Conservation (phyloP, 2,113 vertebrate genomes). For the Nibea coibor region DNA sequence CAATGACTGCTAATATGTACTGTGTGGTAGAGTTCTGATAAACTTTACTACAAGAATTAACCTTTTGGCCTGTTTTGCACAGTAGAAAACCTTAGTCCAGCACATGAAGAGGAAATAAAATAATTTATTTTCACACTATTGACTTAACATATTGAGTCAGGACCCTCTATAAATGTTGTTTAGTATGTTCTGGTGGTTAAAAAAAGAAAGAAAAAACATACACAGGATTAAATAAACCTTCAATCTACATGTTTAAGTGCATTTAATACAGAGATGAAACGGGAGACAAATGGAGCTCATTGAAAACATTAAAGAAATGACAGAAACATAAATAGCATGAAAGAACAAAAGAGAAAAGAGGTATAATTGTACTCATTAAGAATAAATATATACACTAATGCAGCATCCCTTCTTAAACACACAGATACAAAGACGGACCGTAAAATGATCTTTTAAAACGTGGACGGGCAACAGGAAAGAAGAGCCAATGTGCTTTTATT, state of each 20-base stretch:
- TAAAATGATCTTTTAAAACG: slow-evolving; percentile 45
- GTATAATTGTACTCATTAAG: slow-evolving; percentile 49
- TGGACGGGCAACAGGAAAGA: slow-evolving; percentile 9
- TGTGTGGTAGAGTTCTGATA: neutral
- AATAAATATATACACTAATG: slow-evolving; percentile 75
- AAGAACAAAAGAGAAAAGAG: neutral
- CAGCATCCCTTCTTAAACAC: slow-evolving; percentile 46
- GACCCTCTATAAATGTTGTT: neutral
- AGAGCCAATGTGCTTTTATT: slow-evolving; percentile 21
- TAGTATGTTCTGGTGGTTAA: neutral
- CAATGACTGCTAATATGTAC: neutral
- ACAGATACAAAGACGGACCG: neutral
- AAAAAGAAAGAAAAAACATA: neutral
- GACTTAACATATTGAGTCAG: slow-evolving; percentile 15
- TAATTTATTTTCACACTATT: slow-evolving; percentile 43
- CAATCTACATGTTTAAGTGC: slow-evolving; percentile 66
- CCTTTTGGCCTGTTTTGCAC: neutral
- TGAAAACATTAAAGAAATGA: slow-evolving; percentile 28
- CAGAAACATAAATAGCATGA: slow-evolving; percentile 76
- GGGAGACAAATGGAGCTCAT: slow-evolving; percentile 6
- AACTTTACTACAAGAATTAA: neutral
- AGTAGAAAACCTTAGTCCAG: neutral
- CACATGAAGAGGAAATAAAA: slow-evolving; percentile 36
- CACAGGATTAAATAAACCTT: neutral
- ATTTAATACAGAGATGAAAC: slow-evolving; percentile 72